Evolutionary conservation across 1,140 invertebrate genomes (phyloP).

Genomic region (Pantala flavescens): DNA sequence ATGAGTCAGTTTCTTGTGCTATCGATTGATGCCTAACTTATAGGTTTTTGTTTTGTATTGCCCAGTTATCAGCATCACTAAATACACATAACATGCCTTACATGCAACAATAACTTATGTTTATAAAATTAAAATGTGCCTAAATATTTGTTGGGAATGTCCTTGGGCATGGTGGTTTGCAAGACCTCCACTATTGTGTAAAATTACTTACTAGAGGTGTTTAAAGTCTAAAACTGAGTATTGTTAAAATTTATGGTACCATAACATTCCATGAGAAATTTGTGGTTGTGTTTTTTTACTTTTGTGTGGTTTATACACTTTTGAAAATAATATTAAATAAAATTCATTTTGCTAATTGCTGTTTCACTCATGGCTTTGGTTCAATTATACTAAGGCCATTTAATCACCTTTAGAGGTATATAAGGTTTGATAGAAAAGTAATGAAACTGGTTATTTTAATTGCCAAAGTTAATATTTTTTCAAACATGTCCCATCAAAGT

Average conservation of each 20-base stretch:
- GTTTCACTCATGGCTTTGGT: neutral
- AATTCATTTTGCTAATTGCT: neutral
- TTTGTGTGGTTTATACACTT: neutral
- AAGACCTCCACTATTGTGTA: neutral
- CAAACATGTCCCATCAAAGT: too few relatives aligned
- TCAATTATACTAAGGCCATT: too few relatives aligned
- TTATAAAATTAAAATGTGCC: neutral
- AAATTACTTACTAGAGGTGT: neutral
- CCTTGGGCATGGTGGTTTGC: neutral
- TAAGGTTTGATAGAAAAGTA: too few relatives aligned
- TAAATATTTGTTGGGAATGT: neutral
- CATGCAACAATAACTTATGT: neutral
- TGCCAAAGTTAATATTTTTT: too few relatives aligned
- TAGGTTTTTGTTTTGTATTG: neutral
- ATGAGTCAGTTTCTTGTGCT: neutral
- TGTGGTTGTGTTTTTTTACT: slow-evolving; percentile 6
- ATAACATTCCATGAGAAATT: slow-evolving; percentile 9
- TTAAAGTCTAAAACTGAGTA: neutral
- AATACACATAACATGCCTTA: slow-evolving; percentile 5
- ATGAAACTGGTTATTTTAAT: too few relatives aligned
- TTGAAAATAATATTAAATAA: slow-evolving; percentile 6
- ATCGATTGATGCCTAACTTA: neutral
- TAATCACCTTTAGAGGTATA: too few relatives aligned
- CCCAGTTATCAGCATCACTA: neutral
- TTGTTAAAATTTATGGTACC: neutral